Conservation (phyloP, 2,888 invertebrate genomes). For the Chrysopilus asiliformis region DNA sequence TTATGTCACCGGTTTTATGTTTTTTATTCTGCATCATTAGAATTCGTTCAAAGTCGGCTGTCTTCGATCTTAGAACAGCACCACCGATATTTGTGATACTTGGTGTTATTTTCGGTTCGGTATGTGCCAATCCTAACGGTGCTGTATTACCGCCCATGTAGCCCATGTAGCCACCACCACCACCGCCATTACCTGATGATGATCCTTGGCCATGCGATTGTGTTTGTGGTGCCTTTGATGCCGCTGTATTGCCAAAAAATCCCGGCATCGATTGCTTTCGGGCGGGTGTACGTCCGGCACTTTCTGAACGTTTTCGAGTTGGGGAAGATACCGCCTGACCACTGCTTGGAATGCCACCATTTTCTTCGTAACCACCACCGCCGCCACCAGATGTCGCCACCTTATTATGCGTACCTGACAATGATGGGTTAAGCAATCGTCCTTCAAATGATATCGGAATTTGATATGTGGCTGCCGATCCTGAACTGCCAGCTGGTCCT, state of each 20-base stretch:
- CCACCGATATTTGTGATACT: conserved; percentile 53
- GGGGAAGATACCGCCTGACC: no score
- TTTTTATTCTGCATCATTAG: conserved; percentile 11
- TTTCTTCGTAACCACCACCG: neutral
- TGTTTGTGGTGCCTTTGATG: no score
- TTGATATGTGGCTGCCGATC: conserved; percentile 13
- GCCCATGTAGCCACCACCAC: no score
- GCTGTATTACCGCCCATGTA: no score
- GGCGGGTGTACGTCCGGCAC: neutral
- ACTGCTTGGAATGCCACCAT: no score
- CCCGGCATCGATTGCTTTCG: conserved; percentile 2
- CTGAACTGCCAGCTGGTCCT: no score
- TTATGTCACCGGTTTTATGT: conserved; percentile 4
- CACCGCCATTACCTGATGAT: no score
- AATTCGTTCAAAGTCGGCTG: conserved; percentile 49
- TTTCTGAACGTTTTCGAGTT: conserved; percentile 12
- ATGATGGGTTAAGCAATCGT: no score
- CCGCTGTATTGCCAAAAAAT: no score
- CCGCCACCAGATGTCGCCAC: neutral
- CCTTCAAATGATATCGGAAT: conserved; percentile 17
- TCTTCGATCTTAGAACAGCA: conserved; percentile 50
- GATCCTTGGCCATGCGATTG: no score
- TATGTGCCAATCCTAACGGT: conserved; percentile 5
- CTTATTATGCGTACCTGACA: no score
- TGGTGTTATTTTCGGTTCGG: conserved; percentile 37